Conservation (phyloP, 2,113 vertebrate genomes). For the Myodes glareolus region DNA sequence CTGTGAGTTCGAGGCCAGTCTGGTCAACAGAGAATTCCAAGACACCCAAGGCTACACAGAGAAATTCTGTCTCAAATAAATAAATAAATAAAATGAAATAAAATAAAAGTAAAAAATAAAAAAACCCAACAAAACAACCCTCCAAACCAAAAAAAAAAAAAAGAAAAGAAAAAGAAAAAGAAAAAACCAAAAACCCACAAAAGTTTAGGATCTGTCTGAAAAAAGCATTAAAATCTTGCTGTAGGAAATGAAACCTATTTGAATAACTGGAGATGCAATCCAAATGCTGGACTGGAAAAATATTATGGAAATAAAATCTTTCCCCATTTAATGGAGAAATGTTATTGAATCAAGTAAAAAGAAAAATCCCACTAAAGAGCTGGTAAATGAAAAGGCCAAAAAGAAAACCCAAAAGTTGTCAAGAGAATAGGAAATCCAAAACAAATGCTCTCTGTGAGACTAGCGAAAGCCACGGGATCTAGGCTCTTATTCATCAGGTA, state of each 20-base stretch:
- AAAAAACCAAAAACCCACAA: neutral
- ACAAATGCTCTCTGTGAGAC: neutral
- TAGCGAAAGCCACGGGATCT: too few species aligned
- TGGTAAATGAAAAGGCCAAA: neutral
- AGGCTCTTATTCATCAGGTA: neutral
- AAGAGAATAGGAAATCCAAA: slow-evolving; percentile 11
- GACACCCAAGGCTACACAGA: neutral
- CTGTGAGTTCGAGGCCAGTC: neutral
- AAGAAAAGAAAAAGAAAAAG: neutral
- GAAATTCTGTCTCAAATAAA: neutral
- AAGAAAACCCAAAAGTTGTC: slow-evolving; percentile 30
- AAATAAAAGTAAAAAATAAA: too few species aligned
- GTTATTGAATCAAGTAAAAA: slow-evolving; percentile 23
- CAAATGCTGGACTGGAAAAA: slow-evolving; percentile 54
- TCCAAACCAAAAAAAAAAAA: neutral
- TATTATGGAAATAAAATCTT: slow-evolving; percentile 54
- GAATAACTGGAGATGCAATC: neutral
- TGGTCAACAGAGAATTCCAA: neutral
- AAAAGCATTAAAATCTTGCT: slow-evolving; percentile 40
- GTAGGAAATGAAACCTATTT: slow-evolving; percentile 42
- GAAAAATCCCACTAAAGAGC: slow-evolving; percentile 15
- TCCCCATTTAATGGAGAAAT: slow-evolving; percentile 53
- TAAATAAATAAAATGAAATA: too few species aligned
- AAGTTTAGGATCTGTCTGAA: slow-evolving; percentile 39
- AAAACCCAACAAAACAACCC: too few species aligned